Evolutionary conservation across 2,797 vertebrate species (phyloP), one percentile per base, ranked within the genome.

Genomic region (Miichthys miiuy): DNA sequence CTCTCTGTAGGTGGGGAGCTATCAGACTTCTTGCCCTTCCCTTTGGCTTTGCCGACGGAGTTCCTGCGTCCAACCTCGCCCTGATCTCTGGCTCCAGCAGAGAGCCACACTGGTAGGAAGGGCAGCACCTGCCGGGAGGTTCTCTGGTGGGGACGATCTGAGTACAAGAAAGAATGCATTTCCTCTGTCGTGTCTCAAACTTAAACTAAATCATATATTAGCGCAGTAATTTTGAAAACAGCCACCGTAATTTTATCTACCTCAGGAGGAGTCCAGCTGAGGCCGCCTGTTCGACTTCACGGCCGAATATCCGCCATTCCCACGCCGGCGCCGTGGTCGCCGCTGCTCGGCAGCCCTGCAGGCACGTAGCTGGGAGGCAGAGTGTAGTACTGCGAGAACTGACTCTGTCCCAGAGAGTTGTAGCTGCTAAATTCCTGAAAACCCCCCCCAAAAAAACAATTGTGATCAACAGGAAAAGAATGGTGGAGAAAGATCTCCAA

Each of bases 11-110:
- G 93, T 6, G 95, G 96, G 5, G 94, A 94, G 68, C 87, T 90
- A 6, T 98, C 97, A 0, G 88, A 78, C 85, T 97, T 98, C 95
- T 97, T 99, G 91, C 94, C 96, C 88, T 99, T 99, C 76, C 96
- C 96, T 86, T 97, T 97, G 68, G 97, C 95, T 91, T 99, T 99
- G 34, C 97, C 96, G 21, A 96, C 88, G 0, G 96, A 94, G 86
- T 96, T 98, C 94, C 97, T 97, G 68, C 96, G 96, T 64, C 94
- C 92, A 0, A 96, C 95, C 58, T 99, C 98, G 3, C 99, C 97
- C 80, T 96, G 93, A 34, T 98, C 97, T 86, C 96, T 95, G 89
- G 94, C 95, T 78, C 94, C 95, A 47, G 96, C 90, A 41, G 95
- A 90, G 85, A 3, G 88, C 81, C 50, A 93, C 90, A 1, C 84